A percentile compares a stretch with the other conserved stretches of the same genome.
phyloP scores from a whole-genome alignment of 2,888 invertebrate species.

The Aphodius granarius region DNA sequence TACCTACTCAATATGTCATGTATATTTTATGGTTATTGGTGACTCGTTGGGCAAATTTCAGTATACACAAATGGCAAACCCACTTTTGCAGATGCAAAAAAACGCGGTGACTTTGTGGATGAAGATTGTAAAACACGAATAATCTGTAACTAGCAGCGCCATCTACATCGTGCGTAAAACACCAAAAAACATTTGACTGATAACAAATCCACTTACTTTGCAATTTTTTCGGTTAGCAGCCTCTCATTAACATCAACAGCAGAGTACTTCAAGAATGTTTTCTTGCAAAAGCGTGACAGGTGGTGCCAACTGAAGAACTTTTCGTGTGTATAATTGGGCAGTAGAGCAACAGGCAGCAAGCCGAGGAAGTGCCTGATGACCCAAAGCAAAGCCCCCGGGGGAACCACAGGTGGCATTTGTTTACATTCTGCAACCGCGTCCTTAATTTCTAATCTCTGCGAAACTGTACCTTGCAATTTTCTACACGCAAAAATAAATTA shows the following conservation, averaged over 20 bases:
- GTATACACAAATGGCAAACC: too few relatives aligned
- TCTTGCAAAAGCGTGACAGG: slow-evolving; percentile 23
- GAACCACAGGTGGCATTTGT: slow-evolving; percentile 25
- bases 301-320: slow-evolving; percentile 27
- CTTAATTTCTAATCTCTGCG: slow-evolving; percentile 20
- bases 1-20: too few relatives aligned
- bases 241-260: slow-evolving; percentile 18
- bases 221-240: slow-evolving; percentile 23
- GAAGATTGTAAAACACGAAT: too few relatives aligned
- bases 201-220: slow-evolving; percentile 19
- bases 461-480: slow-evolving; percentile 21
- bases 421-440: slow-evolving; percentile 22
- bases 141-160: neutral
- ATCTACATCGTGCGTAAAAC: neutral
- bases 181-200: neutral
- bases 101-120: too few relatives aligned
- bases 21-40: too few relatives aligned
- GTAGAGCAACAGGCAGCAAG: slow-evolving; percentile 31
- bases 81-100: too few relatives aligned
- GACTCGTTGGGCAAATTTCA: too few relatives aligned
- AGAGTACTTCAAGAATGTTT: slow-evolving; percentile 15
- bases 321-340: slow-evolving; percentile 27
- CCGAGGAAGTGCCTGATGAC: slow-evolving; percentile 35
- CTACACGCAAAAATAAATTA: slow-evolving; percentile 13
- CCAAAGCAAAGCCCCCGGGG: slow-evolving; percentile 34